Base-by-base conservation (phyloP, 2,113 vertebrate genomes). In the Dicrurus megarhynchus region DNA sequence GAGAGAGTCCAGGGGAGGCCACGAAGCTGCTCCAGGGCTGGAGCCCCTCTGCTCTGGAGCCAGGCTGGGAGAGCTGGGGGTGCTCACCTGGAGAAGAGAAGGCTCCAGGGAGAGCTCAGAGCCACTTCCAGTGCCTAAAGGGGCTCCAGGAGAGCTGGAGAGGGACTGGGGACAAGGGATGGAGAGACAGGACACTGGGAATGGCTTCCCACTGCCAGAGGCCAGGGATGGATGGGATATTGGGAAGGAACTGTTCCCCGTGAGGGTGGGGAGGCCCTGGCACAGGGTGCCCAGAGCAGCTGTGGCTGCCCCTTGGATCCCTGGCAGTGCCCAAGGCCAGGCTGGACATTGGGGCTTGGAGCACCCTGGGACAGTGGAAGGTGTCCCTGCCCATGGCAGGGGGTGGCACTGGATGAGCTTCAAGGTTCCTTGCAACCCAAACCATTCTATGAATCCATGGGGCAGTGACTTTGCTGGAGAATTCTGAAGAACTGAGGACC, bases 11-110 rank as follows among this genome's bases (percentile, higher is more conserved):
- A 90, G 35, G 27, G 61, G 46, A 18, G 28, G 46, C 3, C 46
- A 4, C 0, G 0, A 41, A 65, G 61, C 1, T 68, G 69, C 17
- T 60, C 28, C 0, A 41, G 39, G 19, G 22, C 33, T 74, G 68
- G 37, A 88, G 44, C 22, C 11, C 30, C 42, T 80, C 32, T 63
- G 56, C 26, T 35, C 26, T 68, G 61, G 21, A 42, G 63, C 46
- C 39, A 33, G 46, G 16, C 47, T 61, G 55, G 28, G 39, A 46
- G 55, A 87, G 13, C 19, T 78, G 84, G 64, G 46, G 7, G 10
- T 60, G 84, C 3, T 69, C 74, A 53, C 19, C 39, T 46, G 55
- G 63, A 77, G 9, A 15, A 0, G 52, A 32, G 46, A 20, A 61
- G 21, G 46, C 3, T 78, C 20, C 33, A 44, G 41, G 37, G 41